These are phyloP conservation scores for Pediacus dermestoides DNA, from an alignment of 2,888 invertebrate genomes.

Conservation along the genomic window DNA sequence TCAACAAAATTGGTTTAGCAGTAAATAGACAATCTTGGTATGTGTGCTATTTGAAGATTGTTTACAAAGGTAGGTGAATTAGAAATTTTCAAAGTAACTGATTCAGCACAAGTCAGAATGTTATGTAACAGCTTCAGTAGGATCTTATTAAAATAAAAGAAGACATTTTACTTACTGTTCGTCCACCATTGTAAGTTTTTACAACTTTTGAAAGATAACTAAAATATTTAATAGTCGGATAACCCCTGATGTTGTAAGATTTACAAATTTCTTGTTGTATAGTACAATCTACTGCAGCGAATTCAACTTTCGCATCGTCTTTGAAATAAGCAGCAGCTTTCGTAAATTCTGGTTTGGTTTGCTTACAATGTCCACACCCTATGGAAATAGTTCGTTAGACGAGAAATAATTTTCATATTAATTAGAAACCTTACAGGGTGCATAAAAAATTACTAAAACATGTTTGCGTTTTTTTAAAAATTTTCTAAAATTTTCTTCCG, in stretches of 20 bases:
- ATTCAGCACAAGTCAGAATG: no score
- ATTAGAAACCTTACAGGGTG: slow-evolving; percentile 72
- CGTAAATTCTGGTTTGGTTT: slow-evolving; percentile 77
- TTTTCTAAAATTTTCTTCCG: slow-evolving; percentile 66
- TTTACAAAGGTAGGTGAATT: no score
- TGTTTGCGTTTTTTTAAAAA: slow-evolving; percentile 82
- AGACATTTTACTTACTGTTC: slow-evolving; percentile 31
- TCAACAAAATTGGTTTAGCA: no score
- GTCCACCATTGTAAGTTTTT: slow-evolving; percentile 67
- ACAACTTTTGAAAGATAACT: slow-evolving; percentile 72
- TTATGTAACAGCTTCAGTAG: no score
- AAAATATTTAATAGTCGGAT: slow-evolving; percentile 84
- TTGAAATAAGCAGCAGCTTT: slow-evolving; percentile 71
- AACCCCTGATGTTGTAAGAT: slow-evolving; percentile 71
- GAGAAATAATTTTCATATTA: slow-evolving; percentile 1
- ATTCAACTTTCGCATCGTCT: slow-evolving; percentile 72
- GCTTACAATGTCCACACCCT: slow-evolving; percentile 93
- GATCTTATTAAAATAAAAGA: no score
- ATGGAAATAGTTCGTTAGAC: slow-evolving; percentile 15
- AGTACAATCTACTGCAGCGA: slow-evolving; percentile 83
- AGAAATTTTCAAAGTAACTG: no score
- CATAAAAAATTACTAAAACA: slow-evolving; percentile 86
- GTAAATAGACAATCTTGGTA: no score
- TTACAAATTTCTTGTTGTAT: slow-evolving; percentile 61
- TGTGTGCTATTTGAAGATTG: no score